Percentiles rank a stretch among this genome's conserved stretches.
Conservation (phyloP, 2,888 invertebrate species). For the Napeogenes inachia region DNA sequence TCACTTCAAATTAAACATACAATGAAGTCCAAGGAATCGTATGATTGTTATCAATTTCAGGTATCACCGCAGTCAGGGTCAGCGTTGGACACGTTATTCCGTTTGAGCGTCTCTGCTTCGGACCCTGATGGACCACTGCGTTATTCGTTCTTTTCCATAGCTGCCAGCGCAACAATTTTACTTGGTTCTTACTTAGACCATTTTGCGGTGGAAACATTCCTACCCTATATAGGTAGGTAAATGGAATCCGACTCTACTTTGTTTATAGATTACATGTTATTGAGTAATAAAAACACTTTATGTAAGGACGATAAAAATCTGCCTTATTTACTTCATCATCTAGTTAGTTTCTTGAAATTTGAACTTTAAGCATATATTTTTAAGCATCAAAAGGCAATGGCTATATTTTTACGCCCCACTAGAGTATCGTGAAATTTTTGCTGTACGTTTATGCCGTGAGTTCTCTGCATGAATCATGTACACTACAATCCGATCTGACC, state of each 20-base stretch:
- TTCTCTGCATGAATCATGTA: conserved; percentile 15
- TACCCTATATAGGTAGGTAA: conserved; percentile 50
- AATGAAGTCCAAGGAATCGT: not conserved
- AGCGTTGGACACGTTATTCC: conserved; percentile 52
- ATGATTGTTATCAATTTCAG: conserved; percentile 33
- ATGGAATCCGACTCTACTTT: too few species aligned
- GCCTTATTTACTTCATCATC: too few species aligned
- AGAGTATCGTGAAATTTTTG: conserved; percentile 8
- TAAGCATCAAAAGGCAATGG: not conserved
- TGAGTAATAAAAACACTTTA: too few species aligned
- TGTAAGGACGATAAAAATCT: too few species aligned
- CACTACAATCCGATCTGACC: conserved; percentile 15
- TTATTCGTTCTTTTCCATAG: conserved; percentile 47
- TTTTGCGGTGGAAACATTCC: conserved; percentile 43
- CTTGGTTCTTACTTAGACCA: conserved; percentile 46
- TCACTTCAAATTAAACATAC: not conserved
- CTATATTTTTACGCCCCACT: not conserved
- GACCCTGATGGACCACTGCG: conserved; percentile 42
- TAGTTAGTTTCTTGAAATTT: too few species aligned
- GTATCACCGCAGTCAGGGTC: conserved; percentile 43
- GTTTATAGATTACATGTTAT: too few species aligned
- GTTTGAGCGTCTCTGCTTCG: conserved; percentile 43
- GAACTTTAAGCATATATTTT: conserved; percentile 1
- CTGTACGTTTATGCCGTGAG: conserved; percentile 10
- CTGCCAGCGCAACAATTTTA: conserved; percentile 40